These are phyloP conservation scores for Phenganax marumi DNA, from an alignment of 92 coral and sea anemone genomes.

Conservation along the genomic window DNA sequence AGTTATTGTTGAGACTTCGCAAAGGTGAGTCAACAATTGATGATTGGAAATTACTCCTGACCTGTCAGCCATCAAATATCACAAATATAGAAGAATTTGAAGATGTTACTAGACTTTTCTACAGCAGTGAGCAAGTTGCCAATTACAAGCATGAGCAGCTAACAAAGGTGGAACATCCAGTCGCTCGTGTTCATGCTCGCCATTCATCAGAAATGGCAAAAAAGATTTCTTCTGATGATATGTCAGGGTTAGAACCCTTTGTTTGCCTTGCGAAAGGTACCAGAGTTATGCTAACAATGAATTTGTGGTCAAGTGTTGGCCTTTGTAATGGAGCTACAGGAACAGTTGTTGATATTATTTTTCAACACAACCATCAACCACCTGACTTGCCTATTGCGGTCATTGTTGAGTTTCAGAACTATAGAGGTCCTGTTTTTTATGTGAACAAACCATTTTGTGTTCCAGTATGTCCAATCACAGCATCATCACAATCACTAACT, in stretches of 20 bases:
- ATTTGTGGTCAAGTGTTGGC: constrained; percentile 40
- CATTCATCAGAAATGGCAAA: constrained; percentile 25
- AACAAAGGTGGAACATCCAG: not conserved
- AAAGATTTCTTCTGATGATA: constrained; percentile 49
- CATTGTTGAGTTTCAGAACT: constrained; percentile 52
- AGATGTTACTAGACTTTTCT: not conserved
- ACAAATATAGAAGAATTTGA: no score
- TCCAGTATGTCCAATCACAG: constrained; percentile 62
- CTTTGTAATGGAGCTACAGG: no score
- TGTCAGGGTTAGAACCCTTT: constrained; percentile 54
- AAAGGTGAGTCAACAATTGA: no score
- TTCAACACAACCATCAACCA: constrained; percentile 46
- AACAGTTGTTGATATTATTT: constrained; percentile 50
- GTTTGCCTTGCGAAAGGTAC: constrained; percentile 50
- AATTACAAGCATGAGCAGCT: not conserved
- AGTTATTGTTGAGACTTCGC: no score
- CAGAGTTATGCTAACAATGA: constrained; percentile 61
- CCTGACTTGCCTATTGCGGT: constrained; percentile 61
- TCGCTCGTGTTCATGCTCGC: not conserved
- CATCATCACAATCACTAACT: constrained; percentile 31
- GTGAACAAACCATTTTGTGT: constrained; percentile 40
- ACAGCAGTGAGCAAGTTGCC: not conserved
- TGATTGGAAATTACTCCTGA: no score
- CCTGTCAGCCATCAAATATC: no score
- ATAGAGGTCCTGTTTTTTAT: constrained; percentile 49